phyloP scores from a whole-genome alignment of 2,113 vertebrate genomes.

The Petromus typicus region DNA sequence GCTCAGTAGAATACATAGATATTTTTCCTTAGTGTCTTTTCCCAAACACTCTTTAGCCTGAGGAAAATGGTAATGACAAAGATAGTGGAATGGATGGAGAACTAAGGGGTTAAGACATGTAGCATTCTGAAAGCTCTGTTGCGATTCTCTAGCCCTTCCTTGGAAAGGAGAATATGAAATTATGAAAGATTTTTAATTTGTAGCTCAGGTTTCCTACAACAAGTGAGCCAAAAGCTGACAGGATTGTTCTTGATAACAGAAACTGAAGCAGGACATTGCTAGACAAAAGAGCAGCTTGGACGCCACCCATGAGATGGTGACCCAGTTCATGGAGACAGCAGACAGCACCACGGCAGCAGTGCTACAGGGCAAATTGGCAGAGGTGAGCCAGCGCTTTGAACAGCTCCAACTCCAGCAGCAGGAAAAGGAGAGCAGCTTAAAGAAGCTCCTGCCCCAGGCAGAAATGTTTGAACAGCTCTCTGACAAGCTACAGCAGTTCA shows the following conservation, averaged over 20 bases:
- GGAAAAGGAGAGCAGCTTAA: constrained; percentile 90
- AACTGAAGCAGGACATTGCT: constrained; percentile 96
- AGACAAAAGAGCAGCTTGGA: constrained; percentile 95
- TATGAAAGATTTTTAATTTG: not conserved
- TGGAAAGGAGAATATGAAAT: not conserved
- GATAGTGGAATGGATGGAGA: not conserved
- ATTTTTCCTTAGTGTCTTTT: not conserved
- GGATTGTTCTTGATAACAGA: constrained; percentile 85
- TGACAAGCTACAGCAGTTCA: constrained; percentile 90
- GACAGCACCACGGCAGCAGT: constrained; percentile 90
- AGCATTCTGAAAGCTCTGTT: not conserved
- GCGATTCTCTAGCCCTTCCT: not conserved
- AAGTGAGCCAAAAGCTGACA: constrained; percentile 54
- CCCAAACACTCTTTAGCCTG: not conserved
- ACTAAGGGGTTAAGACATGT: not conserved
- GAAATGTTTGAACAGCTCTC: constrained; percentile 94
- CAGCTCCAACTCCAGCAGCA: constrained; percentile 90
- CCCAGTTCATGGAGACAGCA: constrained; percentile 90
- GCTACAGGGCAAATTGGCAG: constrained; percentile 90
- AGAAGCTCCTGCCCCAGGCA: constrained; percentile 91
- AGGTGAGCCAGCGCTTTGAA: constrained; percentile 87
- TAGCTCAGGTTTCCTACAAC: constrained; percentile 17
- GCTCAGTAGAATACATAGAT: not conserved
- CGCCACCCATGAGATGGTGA: constrained; percentile 93
- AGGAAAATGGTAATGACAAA: not conserved